Evolutionary conservation across 1,140 invertebrate genomes (phyloP), one percentile per base, ranked within the genome.

Genomic region (Drusus annulatus): DNA sequence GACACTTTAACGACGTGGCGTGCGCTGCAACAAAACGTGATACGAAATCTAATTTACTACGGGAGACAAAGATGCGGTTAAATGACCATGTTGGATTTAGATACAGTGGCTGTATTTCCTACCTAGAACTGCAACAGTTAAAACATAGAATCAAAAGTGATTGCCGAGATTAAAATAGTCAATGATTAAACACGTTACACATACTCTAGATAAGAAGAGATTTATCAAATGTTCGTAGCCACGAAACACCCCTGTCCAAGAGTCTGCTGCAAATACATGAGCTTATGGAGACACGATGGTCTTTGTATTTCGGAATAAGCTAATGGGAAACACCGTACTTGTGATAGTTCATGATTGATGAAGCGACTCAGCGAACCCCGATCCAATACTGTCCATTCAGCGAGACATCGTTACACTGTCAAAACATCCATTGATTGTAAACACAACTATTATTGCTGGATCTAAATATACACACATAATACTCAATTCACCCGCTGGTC

Each of bases 101-200:
- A 79, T 81, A 81, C 73, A 73, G 77, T 75, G 77, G 79, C 77
- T 81, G 54, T 63, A 52, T 17, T 17, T 76, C 80, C 81, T 81
- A 74, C 50, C 82, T 83, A 83, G 77, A 78, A 81, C 82, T 76
- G 80, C 80, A 54, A 73, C 80, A 77, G 82, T 79, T 71, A 83
- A 83, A 83, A 80, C 79, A 83, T 79, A 80, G 76, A 83, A 50
- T 80, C 79, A 83, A 83, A 80, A 83, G 76, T 81, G 79, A 81
- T 79, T 83, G 79, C 81, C 81, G 76, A 81, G 76, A 68, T 71
- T 76, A 83, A 81, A 83, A 75, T 79, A 83, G 79, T 83, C 79
- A 75, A 83, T 80, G 79, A 83, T 79, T 83, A 81, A 83, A 80
- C 82, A 83, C 76, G 79, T 83, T 81, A 83, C 82, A 81, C 52